These are phyloP conservation scores for Alligator mississippiensis DNA, from an alignment of 2,113 vertebrate species.

Conservation along the genomic window DNA sequence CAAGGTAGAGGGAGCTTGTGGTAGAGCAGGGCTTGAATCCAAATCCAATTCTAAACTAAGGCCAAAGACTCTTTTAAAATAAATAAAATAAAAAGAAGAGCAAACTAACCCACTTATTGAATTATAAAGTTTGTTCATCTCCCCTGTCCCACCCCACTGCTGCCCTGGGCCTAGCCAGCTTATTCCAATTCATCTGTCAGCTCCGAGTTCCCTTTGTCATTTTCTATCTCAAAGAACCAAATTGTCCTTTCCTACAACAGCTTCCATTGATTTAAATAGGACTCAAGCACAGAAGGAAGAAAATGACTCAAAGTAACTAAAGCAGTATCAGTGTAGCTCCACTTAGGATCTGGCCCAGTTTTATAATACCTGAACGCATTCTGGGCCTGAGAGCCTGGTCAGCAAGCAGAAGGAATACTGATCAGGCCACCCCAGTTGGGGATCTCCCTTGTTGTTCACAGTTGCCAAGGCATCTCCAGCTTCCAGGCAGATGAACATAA, in stretches of 20 bases:
- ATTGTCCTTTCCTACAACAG: fast-evolving
- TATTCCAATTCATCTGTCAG: neutral
- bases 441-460: neutral
- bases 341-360: neutral
- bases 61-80: neutral
- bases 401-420: neutral
- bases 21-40: neutral
- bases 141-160: no score
- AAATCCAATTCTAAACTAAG: neutral
- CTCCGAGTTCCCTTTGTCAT: neutral
- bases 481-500: neutral
- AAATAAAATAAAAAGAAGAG: neutral
- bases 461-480: neutral
- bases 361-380: fast-evolving
- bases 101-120: neutral
- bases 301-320: fast-evolving
- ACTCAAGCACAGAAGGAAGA: fast-evolving
- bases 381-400: fast-evolving
- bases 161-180: no score
- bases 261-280: neutral
- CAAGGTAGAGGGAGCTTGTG: no score
- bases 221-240: neutral
- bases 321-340: fast-evolving
- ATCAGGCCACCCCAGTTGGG: neutral
- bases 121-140: neutral